These are phyloP conservation scores for Griposia aprilina DNA, from an alignment of 2,888 invertebrate genomes.

Conservation along the genomic window DNA sequence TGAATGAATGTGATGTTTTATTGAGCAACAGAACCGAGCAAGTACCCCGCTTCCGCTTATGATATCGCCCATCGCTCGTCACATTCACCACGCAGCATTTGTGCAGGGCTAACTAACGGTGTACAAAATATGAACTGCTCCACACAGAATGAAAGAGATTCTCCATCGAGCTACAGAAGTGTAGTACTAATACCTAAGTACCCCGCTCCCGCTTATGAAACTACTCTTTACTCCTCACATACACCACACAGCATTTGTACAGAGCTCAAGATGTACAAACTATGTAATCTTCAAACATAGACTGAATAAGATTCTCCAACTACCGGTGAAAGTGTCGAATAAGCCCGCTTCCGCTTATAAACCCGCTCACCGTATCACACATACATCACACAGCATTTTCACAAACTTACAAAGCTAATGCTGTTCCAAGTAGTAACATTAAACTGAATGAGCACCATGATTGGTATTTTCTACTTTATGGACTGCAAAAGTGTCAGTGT, in stretches of 20 bases:
- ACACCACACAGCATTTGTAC: not conserved
- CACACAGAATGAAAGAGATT: conserved; percentile 3
- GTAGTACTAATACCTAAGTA: not conserved
- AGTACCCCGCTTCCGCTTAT: conserved; percentile 3
- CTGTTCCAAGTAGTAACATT: no score
- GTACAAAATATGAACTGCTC: not conserved
- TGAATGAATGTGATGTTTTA: not conserved
- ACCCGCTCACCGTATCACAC: no score
- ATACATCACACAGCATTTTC: no score
- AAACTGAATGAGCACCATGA: no score
- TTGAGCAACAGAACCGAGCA: not conserved
- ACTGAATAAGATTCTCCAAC: not conserved
- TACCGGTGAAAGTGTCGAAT: no score
- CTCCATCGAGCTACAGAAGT: not conserved
- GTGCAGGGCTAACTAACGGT: not conserved
- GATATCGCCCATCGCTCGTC: not conserved
- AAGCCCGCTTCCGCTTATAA: conserved; percentile 10
- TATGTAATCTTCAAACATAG: not conserved
- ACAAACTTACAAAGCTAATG: no score
- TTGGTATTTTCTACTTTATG: no score
- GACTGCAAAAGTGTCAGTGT: no score
- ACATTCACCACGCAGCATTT: not conserved
- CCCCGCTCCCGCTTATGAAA: conserved; percentile 12
- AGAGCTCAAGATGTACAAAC: not conserved
- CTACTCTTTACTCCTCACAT: not conserved